Evolutionary conservation across 1,140 invertebrate species (phyloP).

Genomic region (Pteromalus puparum): DNA sequence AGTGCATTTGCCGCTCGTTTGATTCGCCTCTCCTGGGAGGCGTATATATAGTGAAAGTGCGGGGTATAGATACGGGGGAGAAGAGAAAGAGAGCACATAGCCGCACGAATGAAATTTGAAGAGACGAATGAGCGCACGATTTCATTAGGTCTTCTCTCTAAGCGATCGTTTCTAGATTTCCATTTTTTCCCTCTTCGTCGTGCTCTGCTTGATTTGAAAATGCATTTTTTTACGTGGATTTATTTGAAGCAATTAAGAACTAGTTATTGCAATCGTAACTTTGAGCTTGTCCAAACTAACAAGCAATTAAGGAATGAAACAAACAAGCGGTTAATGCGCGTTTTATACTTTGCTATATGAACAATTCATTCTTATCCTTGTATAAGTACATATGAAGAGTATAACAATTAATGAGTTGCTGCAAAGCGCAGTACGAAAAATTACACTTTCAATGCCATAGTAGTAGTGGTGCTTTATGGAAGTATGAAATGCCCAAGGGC

Average conservation of each 20-base stretch:
- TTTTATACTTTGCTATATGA: neutral
- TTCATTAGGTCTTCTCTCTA: slow-evolving; percentile 25
- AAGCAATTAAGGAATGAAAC: neutral
- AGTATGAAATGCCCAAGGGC: slow-evolving; percentile 68
- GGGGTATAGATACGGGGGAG: neutral
- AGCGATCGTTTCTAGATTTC: slow-evolving; percentile 36
- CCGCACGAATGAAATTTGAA: slow-evolving; percentile 39
- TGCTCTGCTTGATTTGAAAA: neutral
- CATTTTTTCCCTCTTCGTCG: slow-evolving; percentile 29
- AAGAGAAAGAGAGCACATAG: neutral
- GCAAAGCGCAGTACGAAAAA: neutral
- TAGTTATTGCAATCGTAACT: neutral
- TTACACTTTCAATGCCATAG: neutral
- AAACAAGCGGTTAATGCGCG: neutral
- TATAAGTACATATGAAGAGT: neutral
- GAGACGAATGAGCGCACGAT: slow-evolving; percentile 47
- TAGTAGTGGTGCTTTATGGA: slow-evolving; percentile 24
- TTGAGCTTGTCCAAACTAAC: neutral
- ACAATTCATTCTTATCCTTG: too few species aligned
- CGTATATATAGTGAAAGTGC: neutral
- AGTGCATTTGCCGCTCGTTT: slow-evolving; percentile 50
- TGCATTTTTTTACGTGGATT: neutral
- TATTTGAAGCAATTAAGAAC: neutral
- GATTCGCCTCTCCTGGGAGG: slow-evolving; percentile 48
- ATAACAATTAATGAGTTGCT: neutral